These are phyloP conservation scores for Dryobotodes eremita DNA, from an alignment of 2,888 invertebrate genomes.

Conservation along the genomic window DNA sequence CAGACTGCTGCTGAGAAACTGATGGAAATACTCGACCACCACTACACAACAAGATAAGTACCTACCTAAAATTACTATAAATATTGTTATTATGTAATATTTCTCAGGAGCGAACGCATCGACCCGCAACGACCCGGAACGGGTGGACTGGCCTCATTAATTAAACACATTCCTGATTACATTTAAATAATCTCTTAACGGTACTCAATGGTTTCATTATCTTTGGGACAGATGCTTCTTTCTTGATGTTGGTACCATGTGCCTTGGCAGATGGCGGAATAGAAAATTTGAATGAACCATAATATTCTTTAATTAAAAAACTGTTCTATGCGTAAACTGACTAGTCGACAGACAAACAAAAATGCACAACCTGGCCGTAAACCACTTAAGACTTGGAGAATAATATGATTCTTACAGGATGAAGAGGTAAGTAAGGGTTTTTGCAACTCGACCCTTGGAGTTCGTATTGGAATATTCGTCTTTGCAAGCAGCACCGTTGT, in stretches of 20 bases:
- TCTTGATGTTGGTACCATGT: constrained; percentile 34
- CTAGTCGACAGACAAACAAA: too few relatives aligned
- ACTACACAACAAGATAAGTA: too few relatives aligned
- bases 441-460: background rate
- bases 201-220: constrained; percentile 47
- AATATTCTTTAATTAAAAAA: background rate
- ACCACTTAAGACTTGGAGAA: too few relatives aligned
- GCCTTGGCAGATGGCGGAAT: background rate
- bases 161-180: constrained; percentile 61
- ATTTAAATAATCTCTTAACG: constrained; percentile 52
- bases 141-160: constrained; percentile 63
- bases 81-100: constrained; percentile 29
- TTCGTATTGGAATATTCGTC: background rate
- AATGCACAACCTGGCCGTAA: background rate
- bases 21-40: too few relatives aligned
- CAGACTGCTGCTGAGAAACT: too few relatives aligned
- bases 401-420: background rate
- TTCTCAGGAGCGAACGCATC: constrained; percentile 56
- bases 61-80: background rate
- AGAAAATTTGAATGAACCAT: background rate
- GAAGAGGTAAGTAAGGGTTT: background rate
- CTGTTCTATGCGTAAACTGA: background rate
- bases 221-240: constrained; percentile 22
- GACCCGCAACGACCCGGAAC: constrained; percentile 59
- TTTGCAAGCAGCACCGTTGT: background rate